Conservation (phyloP, 2,888 invertebrate genomes). For the Nomada fabriciana region DNA sequence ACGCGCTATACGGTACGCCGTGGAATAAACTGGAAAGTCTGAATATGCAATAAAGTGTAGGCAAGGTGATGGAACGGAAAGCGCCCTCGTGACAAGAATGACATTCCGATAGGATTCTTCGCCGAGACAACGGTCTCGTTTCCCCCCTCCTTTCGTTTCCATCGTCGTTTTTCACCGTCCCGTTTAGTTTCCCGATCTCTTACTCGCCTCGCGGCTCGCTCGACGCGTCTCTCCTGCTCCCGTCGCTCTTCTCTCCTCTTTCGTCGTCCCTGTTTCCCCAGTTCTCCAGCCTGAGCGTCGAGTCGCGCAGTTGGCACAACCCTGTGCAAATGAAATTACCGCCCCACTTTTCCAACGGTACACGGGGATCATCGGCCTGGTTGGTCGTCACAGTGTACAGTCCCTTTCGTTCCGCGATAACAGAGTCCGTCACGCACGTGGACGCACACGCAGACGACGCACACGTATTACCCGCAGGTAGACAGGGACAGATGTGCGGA, state of each 20-base stretch:
- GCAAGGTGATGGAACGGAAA: slow-evolving; percentile 55
- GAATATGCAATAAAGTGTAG: slow-evolving; percentile 69
- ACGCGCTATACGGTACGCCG: slow-evolving; percentile 5
- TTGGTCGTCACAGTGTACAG: slow-evolving; percentile 33
- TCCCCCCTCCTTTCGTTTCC: slow-evolving; percentile 26
- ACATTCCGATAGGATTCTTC: slow-evolving; percentile 73
- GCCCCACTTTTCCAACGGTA: slow-evolving; percentile 62
- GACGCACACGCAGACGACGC: neutral
- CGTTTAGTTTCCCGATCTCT: slow-evolving; percentile 15
- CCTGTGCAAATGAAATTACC: slow-evolving; percentile 77
- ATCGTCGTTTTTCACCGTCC: slow-evolving; percentile 4
- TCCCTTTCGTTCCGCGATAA: slow-evolving; percentile 47
- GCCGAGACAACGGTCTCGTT: slow-evolving; percentile 36
- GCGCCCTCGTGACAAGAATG: slow-evolving; percentile 65
- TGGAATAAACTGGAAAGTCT: slow-evolving; percentile 43
- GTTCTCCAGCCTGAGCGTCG: slow-evolving; percentile 18
- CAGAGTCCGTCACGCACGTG: slow-evolving; percentile 23
- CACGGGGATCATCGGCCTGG: slow-evolving; percentile 59
- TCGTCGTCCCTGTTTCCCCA: slow-evolving; percentile 25
- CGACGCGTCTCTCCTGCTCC: slow-evolving; percentile 14
- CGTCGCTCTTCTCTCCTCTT: slow-evolving; percentile 6
- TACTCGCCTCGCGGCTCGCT: slow-evolving; percentile 19
- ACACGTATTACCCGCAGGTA: neutral
- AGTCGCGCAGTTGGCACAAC: slow-evolving; percentile 51
- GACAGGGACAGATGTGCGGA: neutral